These are phyloP conservation scores for Albula glossodonta DNA, from an alignment of 2,113 vertebrate species.

Conservation along the genomic window DNA sequence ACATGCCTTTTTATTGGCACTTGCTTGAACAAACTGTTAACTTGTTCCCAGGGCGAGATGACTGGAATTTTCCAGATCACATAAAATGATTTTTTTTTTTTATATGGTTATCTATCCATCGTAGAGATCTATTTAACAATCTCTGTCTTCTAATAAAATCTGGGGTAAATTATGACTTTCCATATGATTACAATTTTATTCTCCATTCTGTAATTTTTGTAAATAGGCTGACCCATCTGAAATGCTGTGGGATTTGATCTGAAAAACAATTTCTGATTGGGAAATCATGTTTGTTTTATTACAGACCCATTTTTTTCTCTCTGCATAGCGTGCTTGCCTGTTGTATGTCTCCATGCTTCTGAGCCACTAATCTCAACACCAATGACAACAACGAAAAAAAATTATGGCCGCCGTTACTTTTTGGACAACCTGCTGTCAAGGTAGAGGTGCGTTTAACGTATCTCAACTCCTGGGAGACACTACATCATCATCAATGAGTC, in stretches of 20 bases:
- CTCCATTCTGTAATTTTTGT: not conserved
- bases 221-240: not conserved
- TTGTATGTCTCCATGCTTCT: too few species aligned
- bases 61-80: conserved; percentile 55
- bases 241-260: not conserved
- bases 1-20: conserved; percentile 46
- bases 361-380: not conserved
- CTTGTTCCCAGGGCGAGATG: conserved; percentile 37
- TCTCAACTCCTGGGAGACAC: conserved; percentile 1
- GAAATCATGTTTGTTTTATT: not conserved
- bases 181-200: conserved; percentile 22
- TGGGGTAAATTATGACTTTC: conserved; percentile 30
- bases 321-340: not conserved
- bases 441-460: not conserved
- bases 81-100: conserved; percentile 38
- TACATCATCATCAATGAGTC: conserved; percentile 14
- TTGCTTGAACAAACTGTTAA: conserved; percentile 40
- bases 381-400: not conserved
- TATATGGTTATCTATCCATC: conserved; percentile 28
- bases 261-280: not conserved
- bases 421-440: not conserved
- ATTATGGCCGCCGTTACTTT: not conserved
- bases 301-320: too few species aligned
- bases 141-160: conserved; percentile 17
- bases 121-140: conserved; percentile 27